These are phyloP conservation scores for Scaptomyza graminum DNA, from an alignment of 1,140 invertebrate genomes.

Conservation along the genomic window DNA sequence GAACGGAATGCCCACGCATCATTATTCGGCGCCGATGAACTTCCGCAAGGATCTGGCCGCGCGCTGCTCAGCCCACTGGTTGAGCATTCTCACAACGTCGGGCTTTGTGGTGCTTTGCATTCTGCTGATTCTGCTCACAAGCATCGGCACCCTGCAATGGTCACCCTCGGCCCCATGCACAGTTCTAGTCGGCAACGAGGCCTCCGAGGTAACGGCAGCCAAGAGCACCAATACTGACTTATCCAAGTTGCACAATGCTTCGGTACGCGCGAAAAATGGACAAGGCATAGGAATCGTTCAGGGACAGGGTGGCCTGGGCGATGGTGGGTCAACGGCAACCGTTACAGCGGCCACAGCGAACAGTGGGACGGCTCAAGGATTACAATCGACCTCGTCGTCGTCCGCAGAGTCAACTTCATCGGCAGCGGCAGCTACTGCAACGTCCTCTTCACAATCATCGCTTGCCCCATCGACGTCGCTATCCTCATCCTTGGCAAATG, in stretches of 20 bases:
- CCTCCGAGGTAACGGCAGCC: conserved; percentile 80
- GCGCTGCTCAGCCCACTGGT: conserved; percentile 95
- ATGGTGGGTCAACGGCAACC: conserved; percentile 32
- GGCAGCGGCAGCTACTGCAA: conserved; percentile 52
- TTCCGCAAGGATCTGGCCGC: conserved; percentile 94
- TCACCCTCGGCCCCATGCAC: conserved; percentile 92
- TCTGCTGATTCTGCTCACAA: conserved; percentile 93
- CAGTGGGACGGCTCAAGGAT: conserved; percentile 68
- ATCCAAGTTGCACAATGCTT: conserved; percentile 84
- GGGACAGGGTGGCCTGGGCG: conserved; percentile 84
- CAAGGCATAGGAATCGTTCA: conserved; percentile 84
- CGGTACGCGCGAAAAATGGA: conserved; percentile 85
- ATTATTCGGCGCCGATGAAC: conserved; percentile 86
- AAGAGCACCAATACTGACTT: conserved; percentile 83
- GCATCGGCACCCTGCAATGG: conserved; percentile 91
- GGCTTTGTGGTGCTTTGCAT: conserved; percentile 91
- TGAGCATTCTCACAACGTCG: conserved; percentile 93
- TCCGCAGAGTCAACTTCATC: conserved; percentile 72
- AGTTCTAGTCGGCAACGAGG: conserved; percentile 89
- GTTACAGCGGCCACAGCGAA: conserved; percentile 73
- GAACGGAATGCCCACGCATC: conserved; percentile 82
- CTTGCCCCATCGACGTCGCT: conserved; percentile 68
- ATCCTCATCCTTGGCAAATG: conserved; percentile 81
- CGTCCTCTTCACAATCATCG: conserved; percentile 71
- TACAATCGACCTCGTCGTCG: conserved; percentile 69